Evolutionary conservation across 2,113 vertebrate species (phyloP).

Genomic region (Spermophilus dauricus): DNA sequence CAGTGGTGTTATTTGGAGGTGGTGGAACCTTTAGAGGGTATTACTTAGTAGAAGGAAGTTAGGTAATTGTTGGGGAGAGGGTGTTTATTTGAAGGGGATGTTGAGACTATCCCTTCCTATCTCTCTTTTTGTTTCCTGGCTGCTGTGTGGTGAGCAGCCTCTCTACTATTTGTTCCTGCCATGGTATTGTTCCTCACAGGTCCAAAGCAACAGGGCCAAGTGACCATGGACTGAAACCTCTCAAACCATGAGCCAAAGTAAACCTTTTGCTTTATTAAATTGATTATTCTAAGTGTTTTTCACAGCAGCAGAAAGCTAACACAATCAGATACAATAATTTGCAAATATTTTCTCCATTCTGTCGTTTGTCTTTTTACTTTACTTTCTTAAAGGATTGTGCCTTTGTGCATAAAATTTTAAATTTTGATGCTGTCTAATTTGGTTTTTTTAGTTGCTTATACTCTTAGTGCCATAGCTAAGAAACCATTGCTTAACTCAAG

Average conservation of each 20-base stretch:
- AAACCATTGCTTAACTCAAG: too few relatives aligned
- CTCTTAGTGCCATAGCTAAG: background rate
- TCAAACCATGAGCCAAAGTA: too few relatives aligned
- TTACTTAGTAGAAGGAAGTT: background rate
- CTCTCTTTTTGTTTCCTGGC: too few relatives aligned
- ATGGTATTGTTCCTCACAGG: too few relatives aligned
- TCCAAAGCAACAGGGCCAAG: too few relatives aligned
- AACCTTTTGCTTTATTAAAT: too few relatives aligned
- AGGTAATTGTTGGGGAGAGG: background rate
- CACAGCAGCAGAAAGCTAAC: too few relatives aligned
- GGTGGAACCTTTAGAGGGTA: background rate
- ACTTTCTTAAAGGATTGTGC: background rate
- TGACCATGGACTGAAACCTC: too few relatives aligned
- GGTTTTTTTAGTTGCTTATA: constrained; percentile 7
- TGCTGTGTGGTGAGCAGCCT: too few relatives aligned
- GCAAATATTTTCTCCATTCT: background rate
- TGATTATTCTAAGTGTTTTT: background rate
- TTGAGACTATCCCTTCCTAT: background rate
- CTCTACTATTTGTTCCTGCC: too few relatives aligned
- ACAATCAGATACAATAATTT: background rate
- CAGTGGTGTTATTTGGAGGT: background rate
- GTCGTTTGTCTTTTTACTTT: constrained; percentile 1
- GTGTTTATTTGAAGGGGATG: background rate
- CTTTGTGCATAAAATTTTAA: background rate
- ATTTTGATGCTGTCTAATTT: background rate